Percentiles rank a stretch among this genome's conserved stretches.
Evolutionary conservation across 92 coral and sea anemone species (phyloP).

Genomic region (Porites lobata): DNA sequence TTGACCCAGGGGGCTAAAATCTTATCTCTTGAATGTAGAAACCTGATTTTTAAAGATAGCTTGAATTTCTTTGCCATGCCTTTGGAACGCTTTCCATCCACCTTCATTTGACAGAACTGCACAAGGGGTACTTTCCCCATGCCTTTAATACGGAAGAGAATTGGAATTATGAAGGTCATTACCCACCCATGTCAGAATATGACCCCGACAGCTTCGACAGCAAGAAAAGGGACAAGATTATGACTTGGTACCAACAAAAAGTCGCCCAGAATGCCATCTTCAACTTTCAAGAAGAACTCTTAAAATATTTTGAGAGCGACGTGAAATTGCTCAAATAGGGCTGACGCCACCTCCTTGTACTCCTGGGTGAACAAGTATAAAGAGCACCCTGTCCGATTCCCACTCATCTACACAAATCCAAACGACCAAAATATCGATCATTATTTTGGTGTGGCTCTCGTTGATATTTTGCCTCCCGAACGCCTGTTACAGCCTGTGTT

Average conservation of each 20-base stretch:
- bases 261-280: slow-evolving; percentile 25
- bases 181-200: slow-evolving; percentile 45
- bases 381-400: no score
- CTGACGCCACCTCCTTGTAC: no score
- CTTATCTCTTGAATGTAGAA: neutral
- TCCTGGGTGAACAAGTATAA: no score
- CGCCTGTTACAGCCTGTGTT: no score
- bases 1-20: no score
- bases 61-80: slow-evolving; percentile 60
- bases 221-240: slow-evolving; percentile 20
- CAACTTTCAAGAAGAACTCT: slow-evolving; percentile 51
- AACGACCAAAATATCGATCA: no score
- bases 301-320: slow-evolving; percentile 65
- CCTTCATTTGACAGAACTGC: slow-evolving; percentile 63
- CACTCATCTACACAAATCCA: no score
- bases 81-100: slow-evolving; percentile 56
- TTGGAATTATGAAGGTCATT: slow-evolving; percentile 53
- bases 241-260: slow-evolving; percentile 38
- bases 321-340: slow-evolving; percentile 62
- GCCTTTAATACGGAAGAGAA: neutral
- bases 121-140: slow-evolving; percentile 50
- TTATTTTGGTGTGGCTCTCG: no score
- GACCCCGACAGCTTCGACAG: slow-evolving; percentile 65
- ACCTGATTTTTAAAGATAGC: slow-evolving; percentile 61
- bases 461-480: no score